Evolutionary conservation across 2,113 vertebrate genomes (phyloP), one percentile per base, ranked within the genome.

Genomic region (Albula goreensis): DNA sequence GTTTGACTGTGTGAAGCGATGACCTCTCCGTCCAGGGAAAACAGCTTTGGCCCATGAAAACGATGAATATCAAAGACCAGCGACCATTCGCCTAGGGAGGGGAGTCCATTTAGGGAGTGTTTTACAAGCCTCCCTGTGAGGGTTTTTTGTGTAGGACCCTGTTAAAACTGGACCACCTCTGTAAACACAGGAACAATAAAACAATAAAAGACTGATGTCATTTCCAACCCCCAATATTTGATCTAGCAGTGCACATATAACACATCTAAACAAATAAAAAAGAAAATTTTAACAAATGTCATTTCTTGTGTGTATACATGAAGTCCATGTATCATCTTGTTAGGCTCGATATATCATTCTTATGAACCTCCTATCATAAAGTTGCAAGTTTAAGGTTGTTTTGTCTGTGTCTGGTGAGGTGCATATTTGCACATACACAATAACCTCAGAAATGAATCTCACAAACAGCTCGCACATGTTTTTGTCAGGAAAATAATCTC

Each of bases 1-100:
- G 88, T 90, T 95, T 95, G 4, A 0, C 17, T 66, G 96, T 95
- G 95, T 93, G 96, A 95, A 96, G 96, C 92, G 95, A 95, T 95
- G 94, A 94, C 89, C 90, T 93, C 95, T 94, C 93, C 85, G 25
- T 90, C 90, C 5, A 94, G 94, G 95, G 95, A 95, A 96, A 6
- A 31, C 22, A 11, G 22, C 70, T 1, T 31, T n/a, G 9, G 70
- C n/a, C 70, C n/a, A 2, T 2, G n/a, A 0, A 63, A 10, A 74
- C 70, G 31, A 10, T 11, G 70, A 4, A 8, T 74, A 25, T 74
- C n/a, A 74, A 25, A 74, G 70, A 74, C n/a, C n/a, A 10, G 8
- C 9, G n/a, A 31, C 70, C 70, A 31, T n/a, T 31, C 17, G 5
- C 70, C 70, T 25, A 22, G 17, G n/a, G 70, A 25, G 70, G 6